Evolutionary conservation across 2,113 vertebrate species (phyloP).

Genomic region (Chauna torquata): DNA sequence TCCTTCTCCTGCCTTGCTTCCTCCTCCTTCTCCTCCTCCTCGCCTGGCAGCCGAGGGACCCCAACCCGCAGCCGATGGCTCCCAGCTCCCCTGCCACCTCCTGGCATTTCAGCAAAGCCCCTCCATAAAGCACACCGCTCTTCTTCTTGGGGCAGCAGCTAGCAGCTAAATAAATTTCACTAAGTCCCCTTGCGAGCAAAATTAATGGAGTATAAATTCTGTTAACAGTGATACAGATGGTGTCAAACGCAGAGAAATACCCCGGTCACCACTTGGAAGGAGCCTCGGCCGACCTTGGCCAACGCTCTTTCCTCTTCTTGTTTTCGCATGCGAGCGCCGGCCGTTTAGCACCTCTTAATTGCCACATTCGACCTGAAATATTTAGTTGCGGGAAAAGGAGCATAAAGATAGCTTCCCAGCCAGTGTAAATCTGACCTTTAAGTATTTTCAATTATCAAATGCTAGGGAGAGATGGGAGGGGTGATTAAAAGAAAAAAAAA

Average conservation of each 20-base stretch:
- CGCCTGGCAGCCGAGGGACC: too few relatives aligned
- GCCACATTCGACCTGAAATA: background rate
- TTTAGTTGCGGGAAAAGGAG: background rate
- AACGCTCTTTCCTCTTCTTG: background rate
- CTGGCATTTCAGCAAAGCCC: background rate
- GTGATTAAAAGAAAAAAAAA: background rate
- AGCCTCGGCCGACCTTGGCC: background rate
- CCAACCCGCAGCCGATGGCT: background rate
- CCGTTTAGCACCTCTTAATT: background rate
- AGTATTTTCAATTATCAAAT: background rate
- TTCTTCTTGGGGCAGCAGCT: background rate
- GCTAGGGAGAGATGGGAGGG: background rate
- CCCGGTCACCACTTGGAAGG: background rate
- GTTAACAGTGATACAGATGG: background rate
- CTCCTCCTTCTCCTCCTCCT: too few relatives aligned
- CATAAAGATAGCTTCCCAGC: background rate
- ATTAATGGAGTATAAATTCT: background rate
- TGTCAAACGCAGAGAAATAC: background rate
- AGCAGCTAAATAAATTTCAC: background rate
- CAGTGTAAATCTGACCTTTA: background rate
- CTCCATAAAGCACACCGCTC: background rate
- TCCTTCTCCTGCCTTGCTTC: too few relatives aligned
- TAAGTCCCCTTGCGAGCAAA: background rate
- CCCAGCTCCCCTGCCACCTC: background rate
- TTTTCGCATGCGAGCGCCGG: accelerated